Percentiles rank a stretch among this genome's conserved stretches.
phyloP scores from a whole-genome alignment of 2,113 vertebrate species.

The Perccottus glenii region DNA sequence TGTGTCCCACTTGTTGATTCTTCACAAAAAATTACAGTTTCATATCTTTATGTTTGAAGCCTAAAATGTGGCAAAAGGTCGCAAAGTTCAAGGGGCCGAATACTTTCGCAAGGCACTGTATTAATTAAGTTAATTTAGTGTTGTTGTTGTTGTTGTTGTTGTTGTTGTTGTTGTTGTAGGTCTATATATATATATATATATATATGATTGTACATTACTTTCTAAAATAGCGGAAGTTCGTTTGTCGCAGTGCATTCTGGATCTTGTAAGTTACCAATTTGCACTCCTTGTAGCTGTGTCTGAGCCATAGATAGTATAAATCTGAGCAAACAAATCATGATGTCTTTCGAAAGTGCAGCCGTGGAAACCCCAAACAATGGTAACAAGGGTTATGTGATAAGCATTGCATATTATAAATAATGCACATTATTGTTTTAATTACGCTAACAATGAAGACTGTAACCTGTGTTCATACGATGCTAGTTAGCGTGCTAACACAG shows the following conservation, averaged over 20 bases:
- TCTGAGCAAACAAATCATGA: not conserved
- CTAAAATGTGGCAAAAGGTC: too few species aligned
- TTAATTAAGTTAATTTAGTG: too few species aligned
- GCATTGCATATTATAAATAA: not conserved
- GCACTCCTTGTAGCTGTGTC: not conserved
- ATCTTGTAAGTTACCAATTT: not conserved
- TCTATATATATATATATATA: too few species aligned
- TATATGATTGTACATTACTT: not conserved
- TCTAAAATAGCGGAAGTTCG: not conserved
- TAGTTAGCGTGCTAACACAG: constrained; percentile 4
- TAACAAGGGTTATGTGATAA: constrained; percentile 35
- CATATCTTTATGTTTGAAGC: too few species aligned
- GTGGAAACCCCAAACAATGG: not conserved
- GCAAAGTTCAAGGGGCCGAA: too few species aligned
- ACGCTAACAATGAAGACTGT: fast-evolving
- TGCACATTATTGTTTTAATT: too few species aligned
- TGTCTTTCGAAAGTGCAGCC: not conserved
- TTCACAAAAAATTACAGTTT: too few species aligned
- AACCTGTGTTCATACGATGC: not conserved
- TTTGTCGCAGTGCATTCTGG: constrained; percentile 25
- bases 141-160: too few species aligned
- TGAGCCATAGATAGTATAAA: fast-evolving
- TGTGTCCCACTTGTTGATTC: too few species aligned
- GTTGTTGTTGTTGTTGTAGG: too few species aligned
- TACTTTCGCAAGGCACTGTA: too few species aligned